Evolutionary conservation across 1,140 invertebrate genomes (phyloP).

Genomic region (Drosophila mayri): DNA sequence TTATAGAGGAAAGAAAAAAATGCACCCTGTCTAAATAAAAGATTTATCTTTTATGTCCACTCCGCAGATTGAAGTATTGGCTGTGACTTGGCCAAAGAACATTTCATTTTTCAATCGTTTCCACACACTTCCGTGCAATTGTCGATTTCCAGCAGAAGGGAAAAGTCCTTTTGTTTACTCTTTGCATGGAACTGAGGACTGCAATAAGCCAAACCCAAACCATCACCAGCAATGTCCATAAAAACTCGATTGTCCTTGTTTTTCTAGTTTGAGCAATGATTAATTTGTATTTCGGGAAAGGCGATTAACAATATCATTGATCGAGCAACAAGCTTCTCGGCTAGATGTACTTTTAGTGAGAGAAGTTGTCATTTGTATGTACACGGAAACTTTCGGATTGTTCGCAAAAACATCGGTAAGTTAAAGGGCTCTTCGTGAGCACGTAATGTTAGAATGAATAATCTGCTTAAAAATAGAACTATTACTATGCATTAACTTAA

Average conservation of each 20-base stretch:
- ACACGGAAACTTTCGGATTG: constrained; percentile 2
- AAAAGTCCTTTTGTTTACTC: background rate
- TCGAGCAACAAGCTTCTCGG: constrained; percentile 7
- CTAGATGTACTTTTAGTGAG: constrained; percentile 24
- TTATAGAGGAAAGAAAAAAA: background rate
- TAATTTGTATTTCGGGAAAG: constrained; percentile 34
- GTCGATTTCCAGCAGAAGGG: background rate
- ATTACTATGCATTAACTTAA: constrained; percentile 52
- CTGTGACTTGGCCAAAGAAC: background rate
- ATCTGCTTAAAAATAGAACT: constrained; percentile 49
- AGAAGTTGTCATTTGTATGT: constrained; percentile 35
- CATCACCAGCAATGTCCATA: background rate
- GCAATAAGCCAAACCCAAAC: background rate
- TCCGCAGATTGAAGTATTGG: background rate
- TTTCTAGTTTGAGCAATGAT: constrained; percentile 27
- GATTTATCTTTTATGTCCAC: constrained; percentile 40
- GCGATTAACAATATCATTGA: constrained; percentile 37
- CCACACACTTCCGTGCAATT: constrained; percentile 3
- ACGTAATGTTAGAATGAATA: constrained; percentile 15
- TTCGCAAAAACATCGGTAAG: background rate
- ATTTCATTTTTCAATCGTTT: constrained; percentile 1
- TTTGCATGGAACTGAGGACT: background rate
- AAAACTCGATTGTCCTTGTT: constrained; percentile 1
- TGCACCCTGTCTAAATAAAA: background rate
- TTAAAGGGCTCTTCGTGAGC: background rate